These are phyloP conservation scores for Eubasilissa regina DNA, from an alignment of 1,140 invertebrate genomes.

Conservation along the genomic window DNA sequence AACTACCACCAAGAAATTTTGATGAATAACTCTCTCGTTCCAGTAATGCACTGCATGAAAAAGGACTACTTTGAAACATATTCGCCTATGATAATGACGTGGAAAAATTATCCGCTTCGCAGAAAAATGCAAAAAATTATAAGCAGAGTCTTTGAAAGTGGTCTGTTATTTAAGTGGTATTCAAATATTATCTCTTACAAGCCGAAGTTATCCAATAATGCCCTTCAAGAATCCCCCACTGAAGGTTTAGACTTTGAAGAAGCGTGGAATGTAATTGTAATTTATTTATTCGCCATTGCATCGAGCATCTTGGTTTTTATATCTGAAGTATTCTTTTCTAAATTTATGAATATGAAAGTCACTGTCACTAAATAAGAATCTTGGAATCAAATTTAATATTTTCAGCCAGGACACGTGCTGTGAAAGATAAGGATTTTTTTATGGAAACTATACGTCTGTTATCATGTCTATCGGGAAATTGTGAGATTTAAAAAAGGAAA, in stretches of 20 bases:
- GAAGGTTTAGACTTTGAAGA: neutral
- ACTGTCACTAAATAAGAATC: no score
- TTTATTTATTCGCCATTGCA: neutral
- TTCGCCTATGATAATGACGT: constrained; percentile 34
- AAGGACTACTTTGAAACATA: constrained; percentile 17
- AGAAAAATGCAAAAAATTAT: constrained; percentile 22
- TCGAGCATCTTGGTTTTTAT: neutral
- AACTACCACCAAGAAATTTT: constrained; percentile 20
- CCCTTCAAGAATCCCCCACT: neutral
- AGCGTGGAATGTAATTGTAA: neutral
- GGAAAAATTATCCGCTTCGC: constrained; percentile 40
- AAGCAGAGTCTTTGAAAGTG: constrained; percentile 47
- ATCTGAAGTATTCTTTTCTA: neutral
- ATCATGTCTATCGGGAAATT: no score
- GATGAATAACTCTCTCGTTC: neutral
- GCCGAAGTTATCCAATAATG: neutral
- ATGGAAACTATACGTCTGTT: no score
- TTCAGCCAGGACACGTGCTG: no score
- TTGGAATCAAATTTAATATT: no score
- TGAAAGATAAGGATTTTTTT: no score
- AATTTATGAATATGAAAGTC: neutral
- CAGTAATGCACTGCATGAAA: constrained; percentile 32
- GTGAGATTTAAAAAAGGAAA: no score
- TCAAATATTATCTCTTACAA: neutral
- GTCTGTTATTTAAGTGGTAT: constrained; percentile 48